Evolutionary conservation across 1,140 invertebrate genomes (phyloP), one percentile per base, ranked within the genome.

Genomic region (Drosophila azteca): DNA sequence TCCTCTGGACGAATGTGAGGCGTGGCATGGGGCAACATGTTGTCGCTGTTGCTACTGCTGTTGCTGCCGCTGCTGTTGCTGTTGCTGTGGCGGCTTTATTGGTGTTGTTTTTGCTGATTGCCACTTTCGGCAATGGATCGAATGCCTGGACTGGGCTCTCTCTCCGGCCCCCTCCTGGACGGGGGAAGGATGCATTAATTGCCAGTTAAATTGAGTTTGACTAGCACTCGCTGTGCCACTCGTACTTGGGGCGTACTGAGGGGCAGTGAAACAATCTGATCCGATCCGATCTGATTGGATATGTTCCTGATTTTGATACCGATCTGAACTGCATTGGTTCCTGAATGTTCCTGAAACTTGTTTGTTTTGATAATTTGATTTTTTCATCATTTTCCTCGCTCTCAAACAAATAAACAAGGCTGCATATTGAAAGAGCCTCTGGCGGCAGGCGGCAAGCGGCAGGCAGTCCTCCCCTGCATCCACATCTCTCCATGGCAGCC

Each of bases 121-220:
- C 82, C 82, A 87, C 82, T 87, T 79, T 87, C 66, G 79, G 70
- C 83, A 71, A 88, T 73, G 75, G 83, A 82, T 88, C 79, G 78
- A 79, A 87, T 82, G 63, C 26, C 63, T 63, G 63, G 60, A 66
- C 60, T 43, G 26, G 24, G 2, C 24, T 6, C 24, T 26, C 24
- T 4, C 24, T 26, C 17, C 17, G 24, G 5, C 24, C 24, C 5
- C 1, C 17, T 20, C 17, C 24, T 11, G 51, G 3, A 8, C 17
- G 45, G 20, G 44, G 45, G 60, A 54, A 65, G 81, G 73, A 72
- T 78, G 58, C 87, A 87, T 90, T 90, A 90, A 90, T 90, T 90
- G 82, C 77, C 81, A 83, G 79, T 90, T 90, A 80, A 90, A 90
- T 87, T 87, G 82, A 87, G 74, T 87, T 76, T 77, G 82, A 81